Evolutionary conservation across 2,113 vertebrate genomes (phyloP).

Genomic region (Eupsittula cactorum): DNA sequence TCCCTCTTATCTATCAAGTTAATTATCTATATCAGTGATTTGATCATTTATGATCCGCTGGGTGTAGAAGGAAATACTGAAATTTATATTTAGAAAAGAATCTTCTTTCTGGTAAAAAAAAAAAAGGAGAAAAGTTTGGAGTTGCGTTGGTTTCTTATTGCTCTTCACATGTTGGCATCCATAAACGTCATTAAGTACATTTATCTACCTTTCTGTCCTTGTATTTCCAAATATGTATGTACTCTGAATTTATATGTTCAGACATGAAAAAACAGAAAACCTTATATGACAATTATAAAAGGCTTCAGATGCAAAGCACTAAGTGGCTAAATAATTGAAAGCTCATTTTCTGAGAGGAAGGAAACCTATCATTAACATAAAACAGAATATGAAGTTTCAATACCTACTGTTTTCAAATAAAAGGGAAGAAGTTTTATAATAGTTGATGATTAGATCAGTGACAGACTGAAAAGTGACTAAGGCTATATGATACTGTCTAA

Average conservation of each 20-base stretch:
- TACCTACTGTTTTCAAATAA: neutral
- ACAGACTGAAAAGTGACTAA: neutral
- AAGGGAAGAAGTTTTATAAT: neutral
- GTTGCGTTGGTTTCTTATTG: neutral
- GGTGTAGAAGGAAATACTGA: neutral
- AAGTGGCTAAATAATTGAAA: neutral
- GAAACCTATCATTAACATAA: neutral
- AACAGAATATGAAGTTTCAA: neutral
- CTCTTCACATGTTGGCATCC: neutral
- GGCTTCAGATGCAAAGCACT: neutral
- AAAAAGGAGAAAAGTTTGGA: fast-evolving
- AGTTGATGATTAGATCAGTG: neutral
- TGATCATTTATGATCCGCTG: neutral
- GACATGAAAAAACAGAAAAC: neutral
- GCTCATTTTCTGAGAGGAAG: neutral
- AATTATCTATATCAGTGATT: neutral
- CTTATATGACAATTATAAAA: neutral
- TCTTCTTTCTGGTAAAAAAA: neutral
- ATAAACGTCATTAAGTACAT: neutral
- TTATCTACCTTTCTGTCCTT: neutral
- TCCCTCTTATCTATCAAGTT: neutral
- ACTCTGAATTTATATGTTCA: neutral
- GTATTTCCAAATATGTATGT: neutral
- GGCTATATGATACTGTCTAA: neutral
- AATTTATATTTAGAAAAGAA: neutral